Base-by-base conservation (phyloP, 2,888 invertebrate species). In the Saturnia japonica region DNA sequence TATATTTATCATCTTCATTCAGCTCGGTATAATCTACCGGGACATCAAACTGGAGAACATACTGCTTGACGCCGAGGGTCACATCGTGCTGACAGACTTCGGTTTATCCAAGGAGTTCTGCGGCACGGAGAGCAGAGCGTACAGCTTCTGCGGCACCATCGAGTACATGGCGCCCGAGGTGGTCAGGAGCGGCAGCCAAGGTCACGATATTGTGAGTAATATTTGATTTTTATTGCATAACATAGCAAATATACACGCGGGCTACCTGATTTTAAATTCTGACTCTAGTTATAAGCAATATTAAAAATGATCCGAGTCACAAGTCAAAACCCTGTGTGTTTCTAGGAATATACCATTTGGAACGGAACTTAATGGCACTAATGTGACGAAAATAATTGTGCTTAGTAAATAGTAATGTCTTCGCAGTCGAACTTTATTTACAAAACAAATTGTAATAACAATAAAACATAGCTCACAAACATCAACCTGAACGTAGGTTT, bases 31-130 rank as follows among this genome's bases (percentile, higher is more conserved):
- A 74, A 99, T 99, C 85, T 99, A 99, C 94, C 96, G 99, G 73
- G 99, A 99, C 91, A 98, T 99, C 80, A 99, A 99, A 87, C 94
- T 99, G 79, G 99, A 99, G 91, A 99, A 99, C 91, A 99, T 99
- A 74, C 95, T 99, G 43, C 95, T 99, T 75, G 99, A 99, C 94
- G 96, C 96, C 19, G 96, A 97, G 75, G 99, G 99, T 7, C 99
- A 99, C 91, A 97, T 99, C 75, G 98, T 99, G 68, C 94, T 99
- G 72, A 99, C 99, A 0, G 99, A 99, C 94, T 99, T 99, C 91
- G 99, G 99, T 0, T 95, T 99, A 60, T 99, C 99, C 87, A 99
- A 99, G 93, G 99, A 99, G 92, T 97, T 98, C 88, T 95, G 97
- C 72, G 93, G 93, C 14, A 93, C 89, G 0, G 96, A 97, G 83